These are phyloP conservation scores for Coelopa pilipes DNA, from an alignment of 2,888 invertebrate genomes.

Conservation along the genomic window DNA sequence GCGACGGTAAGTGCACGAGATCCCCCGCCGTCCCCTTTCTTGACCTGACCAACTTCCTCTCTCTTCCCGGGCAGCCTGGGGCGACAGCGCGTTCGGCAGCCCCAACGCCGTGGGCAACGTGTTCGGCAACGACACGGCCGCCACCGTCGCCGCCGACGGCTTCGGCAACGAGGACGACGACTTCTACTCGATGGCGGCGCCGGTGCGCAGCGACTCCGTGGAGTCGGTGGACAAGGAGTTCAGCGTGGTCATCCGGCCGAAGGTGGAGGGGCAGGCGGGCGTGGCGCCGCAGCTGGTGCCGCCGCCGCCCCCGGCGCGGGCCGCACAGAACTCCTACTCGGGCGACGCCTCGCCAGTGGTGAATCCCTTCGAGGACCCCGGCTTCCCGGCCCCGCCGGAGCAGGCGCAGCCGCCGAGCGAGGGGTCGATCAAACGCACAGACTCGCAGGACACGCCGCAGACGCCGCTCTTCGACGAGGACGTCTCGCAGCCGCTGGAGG, in stretches of 20 bases:
- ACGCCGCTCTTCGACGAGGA: constrained; percentile 95
- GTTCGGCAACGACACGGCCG: constrained; percentile 59
- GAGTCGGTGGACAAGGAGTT: constrained; percentile 83
- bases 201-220: constrained; percentile 74
- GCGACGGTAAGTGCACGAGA: constrained; percentile 58
- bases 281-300: constrained; percentile 81
- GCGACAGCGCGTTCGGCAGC: constrained; percentile 65
- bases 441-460: constrained; percentile 85
- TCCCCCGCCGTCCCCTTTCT: background rate
- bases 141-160: constrained; percentile 63
- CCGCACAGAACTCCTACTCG: constrained; percentile 50
- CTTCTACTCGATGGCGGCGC: constrained; percentile 83
- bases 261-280: constrained; percentile 67
- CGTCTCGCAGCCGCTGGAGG: constrained; percentile 89
- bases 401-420: constrained; percentile 44
- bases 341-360: constrained; percentile 74
- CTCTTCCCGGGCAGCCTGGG: constrained; percentile 60
- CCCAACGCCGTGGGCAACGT: constrained; percentile 48
- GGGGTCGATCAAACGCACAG: constrained; percentile 67
- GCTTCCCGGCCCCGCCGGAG: constrained; percentile 56
- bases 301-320: constrained; percentile 68
- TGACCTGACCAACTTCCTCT: background rate
- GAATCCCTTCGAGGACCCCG: constrained; percentile 75
- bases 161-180: constrained; percentile 81
- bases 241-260: constrained; percentile 78